phyloP scores from a whole-genome alignment of 64 coral and sea anemone species.

The Montipora capricornis region DNA sequence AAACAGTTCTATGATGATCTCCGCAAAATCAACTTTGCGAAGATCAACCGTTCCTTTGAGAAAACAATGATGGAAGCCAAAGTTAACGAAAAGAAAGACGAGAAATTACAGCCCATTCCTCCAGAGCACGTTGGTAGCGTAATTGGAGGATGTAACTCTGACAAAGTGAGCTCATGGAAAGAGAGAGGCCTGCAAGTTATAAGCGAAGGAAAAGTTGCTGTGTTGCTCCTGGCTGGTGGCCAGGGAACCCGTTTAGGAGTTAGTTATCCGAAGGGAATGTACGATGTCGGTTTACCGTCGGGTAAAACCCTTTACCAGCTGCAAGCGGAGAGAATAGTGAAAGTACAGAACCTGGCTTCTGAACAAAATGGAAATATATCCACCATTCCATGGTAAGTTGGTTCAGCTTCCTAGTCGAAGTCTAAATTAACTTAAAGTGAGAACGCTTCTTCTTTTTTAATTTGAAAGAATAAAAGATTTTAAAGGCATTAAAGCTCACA shows the following conservation, averaged over 20 bases:
- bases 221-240: slow-evolving; percentile 93
- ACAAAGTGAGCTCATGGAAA: slow-evolving; percentile 45
- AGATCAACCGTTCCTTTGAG: slow-evolving; percentile 79
- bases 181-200: slow-evolving; percentile 83
- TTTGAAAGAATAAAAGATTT: too few relatives aligned
- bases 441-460: too few relatives aligned
- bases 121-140: slow-evolving; percentile 84
- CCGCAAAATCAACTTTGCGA: slow-evolving; percentile 76
- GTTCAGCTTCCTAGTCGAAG: too few relatives aligned
- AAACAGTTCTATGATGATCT: slow-evolving; percentile 61
- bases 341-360: slow-evolving; percentile 80
- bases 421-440: too few relatives aligned
- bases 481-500: too few relatives aligned
- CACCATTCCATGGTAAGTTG: slow-evolving; percentile 85
- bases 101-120: slow-evolving; percentile 85
- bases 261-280: slow-evolving; percentile 94
- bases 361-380: slow-evolving; percentile 76
- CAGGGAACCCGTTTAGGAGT: slow-evolving; percentile 93
- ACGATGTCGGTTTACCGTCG: slow-evolving; percentile 90
- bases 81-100: slow-evolving; percentile 87
- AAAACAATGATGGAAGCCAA: slow-evolving; percentile 54
- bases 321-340: slow-evolving; percentile 97
- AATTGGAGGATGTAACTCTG: slow-evolving; percentile 52
- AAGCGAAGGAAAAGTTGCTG: slow-evolving; percentile 79
- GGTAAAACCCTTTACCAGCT: slow-evolving; percentile 86